Percentiles rank a stretch among this genome's conserved stretches.
phyloP scores from a whole-genome alignment of 2,113 vertebrate species.

The Elgaria multicarinata region DNA sequence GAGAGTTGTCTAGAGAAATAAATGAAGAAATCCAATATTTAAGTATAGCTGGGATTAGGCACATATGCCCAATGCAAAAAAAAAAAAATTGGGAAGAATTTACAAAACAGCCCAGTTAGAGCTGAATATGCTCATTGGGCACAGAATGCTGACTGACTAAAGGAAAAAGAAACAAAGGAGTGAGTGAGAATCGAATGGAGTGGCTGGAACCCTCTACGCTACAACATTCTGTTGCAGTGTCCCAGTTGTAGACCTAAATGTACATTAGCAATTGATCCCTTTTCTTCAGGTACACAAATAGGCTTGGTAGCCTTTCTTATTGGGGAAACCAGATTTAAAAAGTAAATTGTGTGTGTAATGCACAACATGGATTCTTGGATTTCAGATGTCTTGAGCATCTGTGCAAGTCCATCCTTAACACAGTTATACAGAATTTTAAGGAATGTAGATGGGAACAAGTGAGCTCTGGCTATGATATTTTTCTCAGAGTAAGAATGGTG shows the following conservation, averaged over 20 bases:
- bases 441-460: background rate
- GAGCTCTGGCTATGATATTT: background rate
- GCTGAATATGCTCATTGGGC: background rate
- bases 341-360: background rate
- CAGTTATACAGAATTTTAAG: background rate
- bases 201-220: background rate
- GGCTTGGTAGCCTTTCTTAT: background rate
- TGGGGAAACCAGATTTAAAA: background rate
- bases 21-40: background rate
- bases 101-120: background rate
- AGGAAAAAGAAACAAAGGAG: background rate
- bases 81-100: no score
- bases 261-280: background rate
- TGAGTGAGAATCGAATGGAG: no score
- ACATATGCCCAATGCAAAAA: background rate
- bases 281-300: background rate
- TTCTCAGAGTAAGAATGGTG: background rate
- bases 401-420: no score
- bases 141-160: background rate
- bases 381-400: background rate
- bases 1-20: background rate
- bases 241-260: background rate
- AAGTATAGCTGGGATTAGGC: background rate
- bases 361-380: background rate
- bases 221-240: no score